Base-by-base conservation (phyloP, 1,140 invertebrate species). In the Diplogasteroides magnus region DNA sequence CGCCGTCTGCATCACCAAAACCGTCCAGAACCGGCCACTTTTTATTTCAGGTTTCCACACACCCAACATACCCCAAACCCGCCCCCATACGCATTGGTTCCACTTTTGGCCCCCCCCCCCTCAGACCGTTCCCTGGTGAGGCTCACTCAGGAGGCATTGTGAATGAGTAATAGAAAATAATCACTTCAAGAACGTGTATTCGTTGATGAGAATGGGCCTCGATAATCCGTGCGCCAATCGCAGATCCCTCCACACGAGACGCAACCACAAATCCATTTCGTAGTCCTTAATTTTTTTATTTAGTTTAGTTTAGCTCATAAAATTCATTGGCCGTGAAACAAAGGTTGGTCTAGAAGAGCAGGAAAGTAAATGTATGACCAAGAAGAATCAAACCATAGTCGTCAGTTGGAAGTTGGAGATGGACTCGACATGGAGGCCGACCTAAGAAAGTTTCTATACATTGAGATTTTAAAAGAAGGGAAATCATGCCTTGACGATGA, bases 161-260 rank as follows among this genome's bases (percentile, higher is more conserved):
- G 23, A 66, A 14, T 13, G 23, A 27, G 29, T 31, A 63, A 58
- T n/a, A 19, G 32, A 31, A 19, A 28, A 55, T 28, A 32, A 15
- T 27, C 48, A 77, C 78, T 73, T 74, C 25, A 81, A 62, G 69
- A 79, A 81, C 2, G 78, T 72, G 61, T 81, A 79, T 64, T 81
- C 79, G 32, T 71, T 83, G n/a, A 82, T 63, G 11, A 82, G 70
- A 71, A 82, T 77, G 28, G 81, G 81, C 13, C 74, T 61, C 48
- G 65, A 73, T n/a, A 80, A 60, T 14, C 76, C 75, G 68, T 83
- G 81, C 2, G 79, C 78, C 2, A 82, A 58, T 26, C 80, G 71
- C 14, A 79, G 81, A 68, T 82, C 80, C 55, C 77, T 63, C 81
- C 81, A 82, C 19, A 74, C 74, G 77, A 82, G 78, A 60, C 81